Base-by-base conservation (phyloP, 2,888 invertebrate genomes). In the Lydus trimaculatus region DNA sequence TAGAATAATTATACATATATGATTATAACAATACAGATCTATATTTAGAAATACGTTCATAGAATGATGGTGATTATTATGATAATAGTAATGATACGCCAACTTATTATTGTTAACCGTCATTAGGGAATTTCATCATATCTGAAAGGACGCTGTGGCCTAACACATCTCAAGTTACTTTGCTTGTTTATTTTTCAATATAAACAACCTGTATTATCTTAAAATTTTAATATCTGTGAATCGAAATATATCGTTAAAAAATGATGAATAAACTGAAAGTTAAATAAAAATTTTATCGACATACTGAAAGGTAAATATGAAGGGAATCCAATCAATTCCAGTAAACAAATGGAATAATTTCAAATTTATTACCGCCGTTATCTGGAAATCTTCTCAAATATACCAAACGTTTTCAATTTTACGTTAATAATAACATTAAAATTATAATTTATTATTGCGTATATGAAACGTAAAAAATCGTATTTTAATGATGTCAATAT, bases 401-500 rank as follows among this genome's bases (percentile, higher is more conserved):
- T 36, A 36, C 4, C 2, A 43, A 43, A 43, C 17, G 17, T 17
- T 43, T 43, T 43, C 1, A 17, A 17, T 43, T n/a, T 9, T 4
- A 56, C 15, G 25, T 56, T 20, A 25, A 56, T 20, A 25, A 56
- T 5, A 56, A 13, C 7, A 25, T 25, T 13, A 13, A 56, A 56
- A 56, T 20, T 43, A 39, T 39, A 17, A 43, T 56, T 56, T 56
- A 56, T 56, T 56, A 48, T n/a, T n/a, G n/a, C 7, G 0, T 20
- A 13, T 15, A 23, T 13, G 25, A 15, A 56, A 56, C 15, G 25
- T 25, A 25, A 25, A 5, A 4, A 56, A 25, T 20, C 15, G 25
- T 25, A 56, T 56, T 25, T 56, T 56, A 56, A 56, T 56, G 1
- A 25, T 25, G 6, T 56, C 56, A 56, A 56, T 56, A 56, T 56